phyloP scores from a whole-genome alignment of 2,113 vertebrate genomes.

The Spilogale gracilis region DNA sequence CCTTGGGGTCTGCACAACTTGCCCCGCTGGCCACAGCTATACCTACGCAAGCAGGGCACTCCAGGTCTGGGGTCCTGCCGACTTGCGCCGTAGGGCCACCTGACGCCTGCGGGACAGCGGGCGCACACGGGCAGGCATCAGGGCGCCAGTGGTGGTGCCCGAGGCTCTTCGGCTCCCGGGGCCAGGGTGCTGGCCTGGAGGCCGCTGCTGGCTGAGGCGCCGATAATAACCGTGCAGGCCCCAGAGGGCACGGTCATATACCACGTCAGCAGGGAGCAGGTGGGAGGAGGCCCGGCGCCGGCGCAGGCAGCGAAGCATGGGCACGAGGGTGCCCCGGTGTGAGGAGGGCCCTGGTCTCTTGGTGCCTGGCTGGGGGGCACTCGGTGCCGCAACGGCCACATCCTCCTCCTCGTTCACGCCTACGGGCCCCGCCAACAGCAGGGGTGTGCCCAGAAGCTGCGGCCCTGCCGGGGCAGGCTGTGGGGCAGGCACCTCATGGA shows the following conservation, averaged over 20 bases:
- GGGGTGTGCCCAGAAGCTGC: constrained; percentile 88
- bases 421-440: constrained; percentile 89
- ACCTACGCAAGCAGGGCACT: constrained; percentile 94
- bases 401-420: constrained; percentile 80
- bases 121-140: not conserved
- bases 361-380: not conserved
- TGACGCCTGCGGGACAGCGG: constrained; percentile 81
- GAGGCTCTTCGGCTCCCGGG: constrained; percentile 61
- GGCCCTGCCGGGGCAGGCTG: constrained; percentile 80
- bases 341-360: not conserved
- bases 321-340: constrained; percentile 73
- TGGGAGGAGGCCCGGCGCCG: constrained; percentile 88
- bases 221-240: constrained; percentile 89
- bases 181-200: constrained; percentile 77
- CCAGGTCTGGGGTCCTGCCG: constrained; percentile 85
- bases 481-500: constrained; percentile 76
- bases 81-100: constrained; percentile 81
- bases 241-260: constrained; percentile 51
- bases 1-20: rapidly evolving
- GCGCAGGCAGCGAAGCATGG: constrained; percentile 87
- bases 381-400: not conserved
- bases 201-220: constrained; percentile 86
- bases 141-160: not conserved
- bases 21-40: constrained; percentile 54
- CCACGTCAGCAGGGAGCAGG: constrained; percentile 84